Percentiles rank a stretch among this genome's conserved stretches.
Evolutionary conservation across 2,888 invertebrate genomes (phyloP).

Genomic region (Automeris io): DNA sequence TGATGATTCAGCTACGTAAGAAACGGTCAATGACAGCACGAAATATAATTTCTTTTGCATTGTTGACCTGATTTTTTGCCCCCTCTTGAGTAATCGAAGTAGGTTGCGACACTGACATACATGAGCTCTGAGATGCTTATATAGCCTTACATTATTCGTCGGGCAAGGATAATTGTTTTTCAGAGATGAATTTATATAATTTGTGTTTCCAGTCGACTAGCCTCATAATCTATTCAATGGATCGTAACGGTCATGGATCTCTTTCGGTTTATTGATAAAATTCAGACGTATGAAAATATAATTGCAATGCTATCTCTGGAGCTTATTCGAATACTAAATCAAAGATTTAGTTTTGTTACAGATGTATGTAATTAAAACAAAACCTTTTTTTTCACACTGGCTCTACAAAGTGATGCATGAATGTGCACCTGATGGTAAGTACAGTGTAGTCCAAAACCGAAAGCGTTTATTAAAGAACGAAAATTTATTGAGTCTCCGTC

Average conservation of each 20-base stretch:
- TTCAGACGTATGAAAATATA: neutral
- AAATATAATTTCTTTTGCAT: constrained; percentile 49
- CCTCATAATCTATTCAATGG: constrained; percentile 47
- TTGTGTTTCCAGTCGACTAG: constrained; percentile 43
- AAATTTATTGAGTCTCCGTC: no score
- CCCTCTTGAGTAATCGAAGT: constrained; percentile 57
- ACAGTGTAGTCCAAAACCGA: no score
- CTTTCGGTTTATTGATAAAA: neutral
- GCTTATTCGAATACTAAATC: no score
- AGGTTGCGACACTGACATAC: constrained; percentile 76
- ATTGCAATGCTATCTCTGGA: neutral
- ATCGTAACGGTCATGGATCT: constrained; percentile 52
- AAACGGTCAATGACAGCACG: constrained; percentile 40
- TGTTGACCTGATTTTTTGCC: constrained; percentile 39
- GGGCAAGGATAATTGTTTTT: constrained; percentile 61
- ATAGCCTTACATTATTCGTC: constrained; percentile 53
- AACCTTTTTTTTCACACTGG: no score
- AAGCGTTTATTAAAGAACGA: no score
- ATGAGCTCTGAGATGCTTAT: constrained; percentile 50
- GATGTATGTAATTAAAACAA: no score
- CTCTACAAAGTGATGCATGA: no score
- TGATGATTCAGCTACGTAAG: constrained; percentile 39
- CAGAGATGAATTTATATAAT: constrained; percentile 35
- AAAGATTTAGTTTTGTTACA: no score
- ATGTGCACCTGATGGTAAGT: no score